Conservation (phyloP, 2,113 vertebrate species). For the Scytalopus superciliaris region DNA sequence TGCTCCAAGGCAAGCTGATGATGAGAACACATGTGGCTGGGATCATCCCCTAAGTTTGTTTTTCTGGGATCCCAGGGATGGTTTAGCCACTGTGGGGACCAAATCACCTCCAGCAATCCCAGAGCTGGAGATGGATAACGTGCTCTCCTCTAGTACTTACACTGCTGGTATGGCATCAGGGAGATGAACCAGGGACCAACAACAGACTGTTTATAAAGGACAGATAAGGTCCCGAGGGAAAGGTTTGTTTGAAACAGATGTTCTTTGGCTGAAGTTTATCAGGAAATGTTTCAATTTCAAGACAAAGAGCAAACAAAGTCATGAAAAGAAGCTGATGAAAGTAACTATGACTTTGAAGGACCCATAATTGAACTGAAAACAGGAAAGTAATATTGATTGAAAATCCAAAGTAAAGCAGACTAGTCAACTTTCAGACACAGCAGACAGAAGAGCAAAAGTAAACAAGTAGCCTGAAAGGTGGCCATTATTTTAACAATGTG, state of each 20-base stretch:
- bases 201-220: not conserved
- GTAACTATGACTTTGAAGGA: not conserved
- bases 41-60: not conserved
- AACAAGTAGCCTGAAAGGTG: not conserved
- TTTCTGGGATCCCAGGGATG: not conserved
- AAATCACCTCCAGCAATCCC: not conserved
- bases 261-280: not conserved
- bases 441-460: not conserved
- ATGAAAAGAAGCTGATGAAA: not conserved
- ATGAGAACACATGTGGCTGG: accelerated
- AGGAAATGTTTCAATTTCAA: not conserved
- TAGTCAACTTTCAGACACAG: not conserved
- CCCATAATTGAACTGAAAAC: not conserved
- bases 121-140: not conserved
- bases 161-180: not conserved
- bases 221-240: not conserved
- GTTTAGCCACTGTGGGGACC: not conserved
- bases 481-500: not conserved
- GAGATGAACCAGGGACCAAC: not conserved
- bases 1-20: not conserved
- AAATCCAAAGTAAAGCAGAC: not conserved
- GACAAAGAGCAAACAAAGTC: not conserved
- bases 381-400: not conserved
- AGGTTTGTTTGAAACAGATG: not conserved
- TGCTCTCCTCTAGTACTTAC: not conserved